These are phyloP conservation scores for Dermolepida albohirtum DNA, from an alignment of 2,888 invertebrate genomes.

Conservation along the genomic window DNA sequence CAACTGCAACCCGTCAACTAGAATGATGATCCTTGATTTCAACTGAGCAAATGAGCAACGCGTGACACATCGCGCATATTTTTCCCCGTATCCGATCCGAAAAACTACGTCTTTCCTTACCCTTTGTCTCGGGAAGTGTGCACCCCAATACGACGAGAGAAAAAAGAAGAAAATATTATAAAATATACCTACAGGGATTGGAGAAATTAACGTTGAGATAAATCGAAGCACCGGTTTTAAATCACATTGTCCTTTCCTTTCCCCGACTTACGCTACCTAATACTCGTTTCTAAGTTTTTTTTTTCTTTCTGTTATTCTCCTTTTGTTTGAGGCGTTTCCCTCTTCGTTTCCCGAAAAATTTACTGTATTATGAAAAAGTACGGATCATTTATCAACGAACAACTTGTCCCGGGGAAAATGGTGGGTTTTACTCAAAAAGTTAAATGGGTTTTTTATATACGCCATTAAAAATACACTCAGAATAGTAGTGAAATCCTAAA, in stretches of 20 bases:
- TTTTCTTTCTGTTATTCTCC: background rate
- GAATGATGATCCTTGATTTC: constrained; percentile 47
- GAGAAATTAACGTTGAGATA: constrained; percentile 12
- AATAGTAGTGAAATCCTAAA: constrained; percentile 27
- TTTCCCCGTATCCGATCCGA: no score
- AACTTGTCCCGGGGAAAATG: constrained; percentile 36
- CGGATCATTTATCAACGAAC: constrained; percentile 37
- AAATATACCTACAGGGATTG: constrained; percentile 23
- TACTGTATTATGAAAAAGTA: constrained; percentile 36
- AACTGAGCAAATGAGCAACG: no score
- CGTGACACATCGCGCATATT: no score
- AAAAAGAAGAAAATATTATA: constrained; percentile 10
- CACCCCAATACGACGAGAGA: no score
- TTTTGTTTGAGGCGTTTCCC: background rate
- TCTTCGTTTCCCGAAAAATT: constrained; percentile 29
- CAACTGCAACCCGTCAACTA: constrained; percentile 50
- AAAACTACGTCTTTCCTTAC: no score
- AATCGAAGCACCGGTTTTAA: constrained; percentile 15
- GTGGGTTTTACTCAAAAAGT: constrained; percentile 37
- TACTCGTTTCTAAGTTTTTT: constrained; percentile 1
- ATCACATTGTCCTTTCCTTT: constrained; percentile 15
- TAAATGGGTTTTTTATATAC: constrained; percentile 39
- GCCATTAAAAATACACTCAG: constrained; percentile 35
- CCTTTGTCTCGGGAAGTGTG: no score
- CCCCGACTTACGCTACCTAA: constrained; percentile 1